These are phyloP conservation scores for Ctenopoma multispine DNA, from an alignment of 2,797 vertebrate species.

Conservation along the genomic window DNA sequence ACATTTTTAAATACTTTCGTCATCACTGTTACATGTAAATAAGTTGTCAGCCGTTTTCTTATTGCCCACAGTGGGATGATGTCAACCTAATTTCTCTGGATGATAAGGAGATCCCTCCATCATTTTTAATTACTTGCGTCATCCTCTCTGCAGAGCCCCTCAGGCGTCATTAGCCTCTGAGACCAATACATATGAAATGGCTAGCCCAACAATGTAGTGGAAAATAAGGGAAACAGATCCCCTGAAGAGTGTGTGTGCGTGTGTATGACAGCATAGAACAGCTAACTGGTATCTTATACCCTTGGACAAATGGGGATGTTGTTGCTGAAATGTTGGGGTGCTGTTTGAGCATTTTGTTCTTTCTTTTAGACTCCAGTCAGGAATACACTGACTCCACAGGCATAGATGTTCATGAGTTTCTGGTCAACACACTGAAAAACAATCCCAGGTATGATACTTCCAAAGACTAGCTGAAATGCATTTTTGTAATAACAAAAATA, in stretches of 20 bases:
- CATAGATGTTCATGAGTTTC: conserved; percentile 98
- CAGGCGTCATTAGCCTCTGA: conserved; percentile 44
- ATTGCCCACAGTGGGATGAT: conserved; percentile 22
- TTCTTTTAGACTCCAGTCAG: conserved; percentile 94
- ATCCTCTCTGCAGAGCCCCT: conserved; percentile 35
- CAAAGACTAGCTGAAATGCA: background rate
- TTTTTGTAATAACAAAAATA: background rate
- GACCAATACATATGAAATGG: conserved; percentile 57
- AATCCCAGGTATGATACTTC: conserved; percentile 92
- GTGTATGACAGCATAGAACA: conserved; percentile 8
- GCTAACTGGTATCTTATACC: conserved; percentile 14
- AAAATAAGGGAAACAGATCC: conserved; percentile 58
- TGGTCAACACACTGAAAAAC: conserved; percentile 99
- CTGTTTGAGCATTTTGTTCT: conserved; percentile 34
- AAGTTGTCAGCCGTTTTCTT: conserved; percentile 22
- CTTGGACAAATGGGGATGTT: conserved; percentile 15
- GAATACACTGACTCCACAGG: conserved; percentile 99
- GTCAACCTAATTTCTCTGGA: conserved; percentile 35
- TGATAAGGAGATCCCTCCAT: conserved; percentile 26
- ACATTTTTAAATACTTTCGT: background rate
- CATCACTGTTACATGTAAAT: conserved; percentile 12
- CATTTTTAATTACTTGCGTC: conserved; percentile 39
- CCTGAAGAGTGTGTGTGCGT: conserved; percentile 25
- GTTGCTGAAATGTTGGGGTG: conserved; percentile 21
- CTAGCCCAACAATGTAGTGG: conserved; percentile 41